These are phyloP conservation scores for Protodeltote pygarga DNA, from an alignment of 2,888 invertebrate species.

Conservation along the genomic window DNA sequence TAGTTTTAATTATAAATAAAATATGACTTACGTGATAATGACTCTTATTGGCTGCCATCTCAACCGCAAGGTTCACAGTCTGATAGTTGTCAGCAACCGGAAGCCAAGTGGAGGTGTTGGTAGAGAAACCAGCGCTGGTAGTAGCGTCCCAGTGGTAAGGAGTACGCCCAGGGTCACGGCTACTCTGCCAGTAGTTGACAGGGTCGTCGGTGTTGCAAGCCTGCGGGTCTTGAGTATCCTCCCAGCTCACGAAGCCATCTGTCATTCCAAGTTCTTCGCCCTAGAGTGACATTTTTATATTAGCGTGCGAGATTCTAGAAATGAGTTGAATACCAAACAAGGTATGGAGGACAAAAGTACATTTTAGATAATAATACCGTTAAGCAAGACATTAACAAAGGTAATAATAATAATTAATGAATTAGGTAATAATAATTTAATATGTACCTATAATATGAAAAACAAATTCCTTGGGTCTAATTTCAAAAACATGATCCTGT, in stretches of 20 bases:
- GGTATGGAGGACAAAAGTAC: too few relatives aligned
- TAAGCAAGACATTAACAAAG: too few relatives aligned
- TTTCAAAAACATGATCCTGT: too few relatives aligned
- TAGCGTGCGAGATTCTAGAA: too few relatives aligned
- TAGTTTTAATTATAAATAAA: too few relatives aligned
- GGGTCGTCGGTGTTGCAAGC: slow-evolving; percentile 83
- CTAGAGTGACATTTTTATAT: too few relatives aligned
- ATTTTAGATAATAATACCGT: too few relatives aligned
- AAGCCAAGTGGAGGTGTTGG: slow-evolving; percentile 86
- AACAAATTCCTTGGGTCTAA: too few relatives aligned
- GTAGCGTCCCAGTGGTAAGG: slow-evolving; percentile 88
- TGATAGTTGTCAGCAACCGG: slow-evolving; percentile 88
- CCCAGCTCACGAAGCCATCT: slow-evolving; percentile 85
- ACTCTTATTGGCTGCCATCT: slow-evolving; percentile 79
- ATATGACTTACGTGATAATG: slow-evolving; percentile 81
- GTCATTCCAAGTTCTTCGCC: slow-evolving; percentile 92
- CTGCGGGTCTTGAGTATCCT: slow-evolving; percentile 85
- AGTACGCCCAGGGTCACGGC: slow-evolving; percentile 88
- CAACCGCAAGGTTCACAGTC: slow-evolving; percentile 84
- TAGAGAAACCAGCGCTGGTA: slow-evolving; percentile 88
- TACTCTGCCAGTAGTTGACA: slow-evolving; percentile 79
- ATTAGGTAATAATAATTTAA: too few relatives aligned
- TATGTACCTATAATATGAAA: too few relatives aligned
- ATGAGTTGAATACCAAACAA: too few relatives aligned
- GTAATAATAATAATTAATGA: too few relatives aligned